Evolutionary conservation across 2,797 vertebrate species (phyloP).

Genomic region (Lagocephalus sceleratus): DNA sequence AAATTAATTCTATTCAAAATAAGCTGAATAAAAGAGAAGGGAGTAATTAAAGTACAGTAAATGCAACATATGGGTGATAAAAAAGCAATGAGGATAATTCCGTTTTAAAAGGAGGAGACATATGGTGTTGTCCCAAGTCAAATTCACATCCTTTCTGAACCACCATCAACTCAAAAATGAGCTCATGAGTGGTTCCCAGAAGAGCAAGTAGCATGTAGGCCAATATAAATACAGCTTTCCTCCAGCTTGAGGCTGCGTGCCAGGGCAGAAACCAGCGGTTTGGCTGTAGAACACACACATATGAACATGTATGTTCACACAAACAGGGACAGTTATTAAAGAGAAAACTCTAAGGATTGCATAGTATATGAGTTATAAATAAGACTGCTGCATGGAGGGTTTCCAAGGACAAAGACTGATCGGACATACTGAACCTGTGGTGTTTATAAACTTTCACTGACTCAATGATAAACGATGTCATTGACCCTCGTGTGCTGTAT

Average conservation of each 20-base stretch:
- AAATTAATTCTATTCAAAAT: slow-evolving; percentile 1
- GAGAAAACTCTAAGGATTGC: too few relatives aligned
- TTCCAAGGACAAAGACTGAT: slow-evolving; percentile 27
- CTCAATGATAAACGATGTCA: slow-evolving; percentile 7
- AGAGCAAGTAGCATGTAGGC: slow-evolving; percentile 49
- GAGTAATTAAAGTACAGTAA: neutral
- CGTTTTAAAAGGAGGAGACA: slow-evolving; percentile 10
- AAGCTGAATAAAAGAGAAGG: neutral
- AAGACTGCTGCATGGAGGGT: slow-evolving; percentile 12
- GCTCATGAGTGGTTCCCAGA: slow-evolving; percentile 36
- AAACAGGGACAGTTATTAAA: too few relatives aligned
- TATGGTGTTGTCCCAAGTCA: slow-evolving; percentile 9
- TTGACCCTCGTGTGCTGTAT: slow-evolving; percentile 7
- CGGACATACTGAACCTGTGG: neutral
- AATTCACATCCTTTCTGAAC: slow-evolving; percentile 13
- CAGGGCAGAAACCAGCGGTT: slow-evolving; percentile 25
- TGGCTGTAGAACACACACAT: slow-evolving; percentile 21
- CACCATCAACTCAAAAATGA: slow-evolving; percentile 35
- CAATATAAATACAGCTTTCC: slow-evolving; percentile 48
- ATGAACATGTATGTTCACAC: slow-evolving; percentile 7
- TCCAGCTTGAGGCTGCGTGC: slow-evolving; percentile 34
- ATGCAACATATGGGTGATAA: slow-evolving; percentile 5
- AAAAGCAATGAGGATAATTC: slow-evolving; percentile 30
- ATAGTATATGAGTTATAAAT: neutral
- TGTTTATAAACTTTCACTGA: neutral